Percentiles rank a stretch among this genome's conserved stretches.
phyloP scores from a whole-genome alignment of 2,113 vertebrate species.

The Pluvialis apricaria region DNA sequence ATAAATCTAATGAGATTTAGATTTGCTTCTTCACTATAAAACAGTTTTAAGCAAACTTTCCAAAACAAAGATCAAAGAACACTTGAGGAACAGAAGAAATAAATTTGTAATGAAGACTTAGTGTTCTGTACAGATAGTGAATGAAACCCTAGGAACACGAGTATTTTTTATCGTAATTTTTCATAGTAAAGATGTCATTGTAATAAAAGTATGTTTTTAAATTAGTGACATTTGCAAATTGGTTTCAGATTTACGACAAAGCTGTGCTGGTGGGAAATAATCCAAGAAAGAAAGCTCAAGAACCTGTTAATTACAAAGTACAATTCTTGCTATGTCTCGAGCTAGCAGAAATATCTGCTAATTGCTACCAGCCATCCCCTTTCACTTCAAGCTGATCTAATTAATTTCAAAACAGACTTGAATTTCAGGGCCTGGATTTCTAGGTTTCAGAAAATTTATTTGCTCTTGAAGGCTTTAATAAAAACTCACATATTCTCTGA shows the following conservation, averaged over 20 bases:
- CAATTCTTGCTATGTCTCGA: constrained; percentile 13
- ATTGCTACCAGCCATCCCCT: constrained; percentile 18
- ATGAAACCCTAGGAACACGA: not conserved
- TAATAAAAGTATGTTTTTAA: constrained; percentile 28
- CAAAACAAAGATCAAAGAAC: not conserved
- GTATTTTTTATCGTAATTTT: not conserved
- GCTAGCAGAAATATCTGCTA: constrained; percentile 41
- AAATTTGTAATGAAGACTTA: not conserved
- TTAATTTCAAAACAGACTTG: constrained; percentile 12
- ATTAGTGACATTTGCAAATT: constrained; percentile 50
- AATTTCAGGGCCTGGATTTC: not conserved
- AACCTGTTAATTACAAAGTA: constrained; percentile 46
- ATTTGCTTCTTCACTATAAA: not conserved
- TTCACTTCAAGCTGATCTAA: constrained; percentile 20
- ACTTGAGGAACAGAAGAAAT: not conserved
- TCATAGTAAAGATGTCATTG: constrained; percentile 17
- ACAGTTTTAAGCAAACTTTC: not conserved
- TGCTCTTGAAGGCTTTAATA: not conserved
- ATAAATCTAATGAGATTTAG: not conserved
- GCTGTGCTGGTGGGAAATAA: constrained; percentile 39
- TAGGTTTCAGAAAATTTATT: not conserved
- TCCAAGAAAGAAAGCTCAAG: constrained; percentile 16
- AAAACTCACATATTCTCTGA: not conserved
- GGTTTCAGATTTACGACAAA: constrained; percentile 38
- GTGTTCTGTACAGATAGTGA: not conserved